Conservation (phyloP, 1,140 invertebrate genomes). For the Hetaerina americana region DNA sequence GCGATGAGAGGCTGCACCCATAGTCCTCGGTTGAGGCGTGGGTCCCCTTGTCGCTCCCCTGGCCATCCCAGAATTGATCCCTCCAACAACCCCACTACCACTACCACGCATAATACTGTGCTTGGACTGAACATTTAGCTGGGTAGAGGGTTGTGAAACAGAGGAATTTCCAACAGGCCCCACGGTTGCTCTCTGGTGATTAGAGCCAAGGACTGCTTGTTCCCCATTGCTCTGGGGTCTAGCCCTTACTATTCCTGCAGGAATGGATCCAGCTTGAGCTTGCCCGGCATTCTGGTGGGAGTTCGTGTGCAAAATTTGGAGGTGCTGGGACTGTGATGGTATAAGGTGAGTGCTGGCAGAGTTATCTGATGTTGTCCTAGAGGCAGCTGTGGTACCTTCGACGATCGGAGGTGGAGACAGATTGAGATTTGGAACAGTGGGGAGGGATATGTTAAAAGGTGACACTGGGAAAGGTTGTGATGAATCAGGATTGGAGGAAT, state of each 20-base stretch:
- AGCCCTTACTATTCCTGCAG: not conserved
- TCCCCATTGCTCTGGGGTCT: not conserved
- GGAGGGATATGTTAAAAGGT: conserved; percentile 6
- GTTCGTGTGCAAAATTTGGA: conserved; percentile 11
- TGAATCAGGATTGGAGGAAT: conserved; percentile 4
- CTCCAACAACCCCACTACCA: not conserved
- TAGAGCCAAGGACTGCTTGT: not conserved
- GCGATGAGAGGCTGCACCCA: not conserved
- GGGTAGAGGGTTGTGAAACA: not conserved
- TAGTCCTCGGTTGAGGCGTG: not conserved
- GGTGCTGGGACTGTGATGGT: conserved; percentile 22
- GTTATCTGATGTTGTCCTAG: not conserved
- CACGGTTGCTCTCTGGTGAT: not conserved
- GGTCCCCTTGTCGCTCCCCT: not conserved
- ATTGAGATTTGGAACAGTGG: conserved; percentile 5
- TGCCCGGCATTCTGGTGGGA: not conserved
- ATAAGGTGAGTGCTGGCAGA: not conserved
- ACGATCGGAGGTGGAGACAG: conserved; percentile 11
- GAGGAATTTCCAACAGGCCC: not conserved
- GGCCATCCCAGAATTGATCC: not conserved
- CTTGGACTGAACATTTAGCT: not conserved
- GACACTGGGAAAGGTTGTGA: conserved; percentile 3
- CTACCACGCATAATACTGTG: not conserved
- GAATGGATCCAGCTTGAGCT: not conserved
- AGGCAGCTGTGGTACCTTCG: not conserved